Evolutionary conservation across 2,113 vertebrate genomes (phyloP), one percentile per base, ranked within the genome.

Genomic region (Camelus bactrianus): DNA sequence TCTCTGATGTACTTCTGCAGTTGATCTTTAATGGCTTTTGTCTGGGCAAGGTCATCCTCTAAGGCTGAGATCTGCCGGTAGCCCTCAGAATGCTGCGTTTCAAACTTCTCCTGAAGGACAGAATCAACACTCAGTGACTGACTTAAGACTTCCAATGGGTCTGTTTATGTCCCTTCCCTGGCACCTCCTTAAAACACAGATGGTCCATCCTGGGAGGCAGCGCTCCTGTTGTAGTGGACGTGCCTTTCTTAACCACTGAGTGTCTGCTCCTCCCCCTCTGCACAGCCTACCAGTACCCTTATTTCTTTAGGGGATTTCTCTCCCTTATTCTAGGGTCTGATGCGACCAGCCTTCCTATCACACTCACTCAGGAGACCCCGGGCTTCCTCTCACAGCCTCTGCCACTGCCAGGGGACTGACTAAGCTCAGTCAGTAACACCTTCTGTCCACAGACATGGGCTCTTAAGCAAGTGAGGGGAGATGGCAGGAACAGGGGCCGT

Each of bases 1-100:
- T 99, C 99, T 83, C 99, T 96, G 98, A 99, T 99, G 65, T 99
- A 99, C 83, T 99, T 99, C 98, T 99, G 99, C 91, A 99, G 98
- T 69, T 99, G 99, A 79, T 99, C 99, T 97, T 98, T 99, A 87
- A 99, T 98, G 60, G 99, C 99, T 95, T 96, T 99, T 0, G 99
- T 99, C 98, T 99, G 98, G 26, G 98, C 98, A 69, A 99, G 98
- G 73, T 99, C 99, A 38, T 99, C 99, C 98, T 99, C 99, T 73
- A 99, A 96, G 0, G 98, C 98, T 7, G 99, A 99, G 90, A 99
- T 99, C 96, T 99, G 99, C 65, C 98, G 99, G 95, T 99, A 99
- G 65, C 99, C 99, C 64, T 99, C 99, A 0, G 99, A 99, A 93
- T 99, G 99, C 93, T 99, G 99, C 4, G 96, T 84, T 95, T 99